Conservation (phyloP, 2,113 vertebrate species). For the Hemicordylus capensis region DNA sequence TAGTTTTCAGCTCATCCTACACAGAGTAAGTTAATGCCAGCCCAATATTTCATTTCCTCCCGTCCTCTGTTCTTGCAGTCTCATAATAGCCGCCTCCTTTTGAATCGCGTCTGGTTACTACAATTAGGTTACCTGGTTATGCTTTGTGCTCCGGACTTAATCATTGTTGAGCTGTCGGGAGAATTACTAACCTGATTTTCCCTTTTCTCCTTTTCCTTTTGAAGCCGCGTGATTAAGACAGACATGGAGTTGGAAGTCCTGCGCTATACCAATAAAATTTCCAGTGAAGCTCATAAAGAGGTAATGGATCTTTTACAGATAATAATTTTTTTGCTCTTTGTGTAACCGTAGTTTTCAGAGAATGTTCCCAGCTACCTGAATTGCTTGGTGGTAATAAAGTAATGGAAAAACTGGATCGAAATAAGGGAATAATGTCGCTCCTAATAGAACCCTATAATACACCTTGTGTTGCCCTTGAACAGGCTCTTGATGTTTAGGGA, state of each 20-base stretch:
- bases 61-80: background rate
- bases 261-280: slow-evolving; percentile 94
- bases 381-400: slow-evolving; percentile 66
- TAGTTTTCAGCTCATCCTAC: slow-evolving; percentile 17
- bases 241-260: slow-evolving; percentile 97
- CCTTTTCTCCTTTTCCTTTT: slow-evolving; percentile 53
- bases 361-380: slow-evolving; percentile 52
- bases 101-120: slow-evolving; percentile 30
- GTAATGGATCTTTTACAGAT: slow-evolving; percentile 74
- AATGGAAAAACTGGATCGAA: slow-evolving; percentile 59
- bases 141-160: slow-evolving; percentile 16
- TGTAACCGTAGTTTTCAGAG: slow-evolving; percentile 44
- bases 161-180: slow-evolving; percentile 29
- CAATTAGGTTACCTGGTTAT: slow-evolving; percentile 4
- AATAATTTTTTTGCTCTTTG: slow-evolving; percentile 62
- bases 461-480: slow-evolving; percentile 63
- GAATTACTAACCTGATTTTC: slow-evolving; percentile 34
- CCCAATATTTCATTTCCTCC: slow-evolving; percentile 22
- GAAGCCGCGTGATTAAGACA: slow-evolving; percentile 91
- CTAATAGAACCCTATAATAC: slow-evolving; percentile 49
- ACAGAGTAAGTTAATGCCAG: slow-evolving; percentile 36
- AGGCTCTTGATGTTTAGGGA: slow-evolving; percentile 36
- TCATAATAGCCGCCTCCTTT: slow-evolving; percentile 23
- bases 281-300: slow-evolving; percentile 96
- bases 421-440: slow-evolving; percentile 59